phyloP scores from a whole-genome alignment of 2,113 vertebrate species.

The Baryphthengus martii region DNA sequence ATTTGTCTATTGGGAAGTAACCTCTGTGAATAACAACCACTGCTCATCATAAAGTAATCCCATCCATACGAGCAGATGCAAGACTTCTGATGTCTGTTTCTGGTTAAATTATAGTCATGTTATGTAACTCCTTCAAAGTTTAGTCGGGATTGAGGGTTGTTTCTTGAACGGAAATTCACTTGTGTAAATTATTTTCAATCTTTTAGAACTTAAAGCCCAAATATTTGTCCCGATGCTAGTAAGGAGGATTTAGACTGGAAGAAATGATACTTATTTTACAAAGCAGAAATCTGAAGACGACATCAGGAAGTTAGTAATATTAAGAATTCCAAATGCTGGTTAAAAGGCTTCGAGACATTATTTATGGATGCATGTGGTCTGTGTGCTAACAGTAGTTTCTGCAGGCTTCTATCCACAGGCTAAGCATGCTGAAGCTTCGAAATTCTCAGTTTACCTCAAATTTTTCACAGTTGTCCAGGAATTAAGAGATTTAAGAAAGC shows the following conservation, averaged over 20 bases:
- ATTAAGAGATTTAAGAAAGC: neutral
- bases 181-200: neutral
- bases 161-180: neutral
- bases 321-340: neutral
- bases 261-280: neutral
- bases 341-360: neutral
- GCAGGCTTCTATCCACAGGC: neutral
- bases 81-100: neutral
- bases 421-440: neutral
- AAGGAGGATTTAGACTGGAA: neutral
- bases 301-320: neutral
- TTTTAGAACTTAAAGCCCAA: neutral
- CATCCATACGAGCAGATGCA: neutral
- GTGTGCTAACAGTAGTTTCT: neutral
- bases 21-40: neutral
- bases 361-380: neutral
- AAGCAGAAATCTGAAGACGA: neutral
- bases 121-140: neutral
- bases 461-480: neutral
- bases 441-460: neutral
- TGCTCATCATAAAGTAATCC: neutral
- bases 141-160: neutral
- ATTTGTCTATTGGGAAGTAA: neutral
- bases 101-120: neutral
- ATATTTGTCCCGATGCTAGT: neutral